Evolutionary conservation across 2,888 invertebrate species (phyloP), one percentile per base, ranked within the genome.

Genomic region (Drosophila niveifrons): DNA sequence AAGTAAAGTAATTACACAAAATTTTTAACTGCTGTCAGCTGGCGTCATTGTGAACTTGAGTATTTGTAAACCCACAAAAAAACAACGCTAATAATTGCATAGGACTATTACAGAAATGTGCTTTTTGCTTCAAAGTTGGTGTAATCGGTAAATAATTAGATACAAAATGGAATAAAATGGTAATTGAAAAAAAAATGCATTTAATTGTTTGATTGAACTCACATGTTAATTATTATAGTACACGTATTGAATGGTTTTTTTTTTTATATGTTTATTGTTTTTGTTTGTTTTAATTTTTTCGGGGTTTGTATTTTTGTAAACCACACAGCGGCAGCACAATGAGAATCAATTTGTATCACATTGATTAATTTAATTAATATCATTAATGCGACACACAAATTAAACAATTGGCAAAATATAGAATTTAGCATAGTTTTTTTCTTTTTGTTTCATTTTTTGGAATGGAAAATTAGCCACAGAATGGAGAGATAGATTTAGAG

Each of bases 211-310:
- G 47, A 77, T 81, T 78, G 68, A 82, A 82, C 82, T 82, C 82
- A 82, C 82, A 67, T 82, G 82, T 86, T 82, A 81, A 86, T 85
- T 75, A 86, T 85, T 75, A 84, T 77, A 66, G 78, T 72, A 82
- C 82, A 85, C 77, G 81, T 69, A 66, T 69, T 75, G 64, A 64
- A 57, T 44, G 64, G 31, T 66, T 55, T 53, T 36, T 43, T 17
- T 18, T 61, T 36, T 43, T 17, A 18, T 61, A 44, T 36, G 17
- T 58, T 28, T 62, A 28, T 44, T 52, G 46, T 65, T 72, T 62
- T 53, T 46, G 13, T 34, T 57, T 34, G 15, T 47, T 44, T 18
- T 13, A 29, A 39, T 63, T 44, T 53, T 29, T 3, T 17, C 10
- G 31, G 9, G 36, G 3, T 36, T 36, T 10, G 10, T 47, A 28